phyloP scores from a whole-genome alignment of 1,140 invertebrate species.

The Solen grandis region DNA sequence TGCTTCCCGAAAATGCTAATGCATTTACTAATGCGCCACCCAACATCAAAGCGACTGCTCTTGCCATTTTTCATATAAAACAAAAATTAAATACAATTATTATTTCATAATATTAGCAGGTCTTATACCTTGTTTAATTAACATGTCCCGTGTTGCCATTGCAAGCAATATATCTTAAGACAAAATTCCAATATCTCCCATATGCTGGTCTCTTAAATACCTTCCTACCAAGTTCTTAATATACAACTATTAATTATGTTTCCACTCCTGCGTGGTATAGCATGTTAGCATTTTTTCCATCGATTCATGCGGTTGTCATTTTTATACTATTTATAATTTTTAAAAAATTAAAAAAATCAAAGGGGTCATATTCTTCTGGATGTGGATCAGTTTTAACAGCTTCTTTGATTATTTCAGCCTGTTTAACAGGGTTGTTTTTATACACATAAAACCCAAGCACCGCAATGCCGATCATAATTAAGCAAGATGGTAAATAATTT shows the following conservation, averaged over 20 bases:
- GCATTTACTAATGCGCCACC: too few species aligned
- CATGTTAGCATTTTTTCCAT: slow-evolving; percentile 17
- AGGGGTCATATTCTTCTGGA: too few species aligned
- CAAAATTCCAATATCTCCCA: too few species aligned
- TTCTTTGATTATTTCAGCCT: neutral
- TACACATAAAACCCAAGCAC: neutral
- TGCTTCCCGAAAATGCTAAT: too few species aligned
- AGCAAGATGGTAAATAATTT: too few species aligned
- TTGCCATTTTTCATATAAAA: neutral
- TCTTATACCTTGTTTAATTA: slow-evolving; percentile 19
- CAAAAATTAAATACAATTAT: neutral
- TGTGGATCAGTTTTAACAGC: neutral
- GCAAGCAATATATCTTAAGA: too few species aligned
- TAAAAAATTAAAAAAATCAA: too few species aligned
- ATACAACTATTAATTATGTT: neutral
- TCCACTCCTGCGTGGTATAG: slow-evolving; percentile 1
- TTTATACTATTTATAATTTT: neutral
- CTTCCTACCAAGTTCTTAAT: slow-evolving; percentile 1
- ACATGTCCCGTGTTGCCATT: too few species aligned
- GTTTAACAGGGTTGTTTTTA: neutral
- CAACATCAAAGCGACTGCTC: too few species aligned
- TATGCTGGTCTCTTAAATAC: neutral
- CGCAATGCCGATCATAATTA: neutral
- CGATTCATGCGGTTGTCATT: slow-evolving; percentile 7
- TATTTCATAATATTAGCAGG: slow-evolving; percentile 30